A percentile compares a stretch with the other conserved stretches of the same genome.
phyloP scores from a whole-genome alignment of 1,140 invertebrate species.

The Elymnias hypermnestra region DNA sequence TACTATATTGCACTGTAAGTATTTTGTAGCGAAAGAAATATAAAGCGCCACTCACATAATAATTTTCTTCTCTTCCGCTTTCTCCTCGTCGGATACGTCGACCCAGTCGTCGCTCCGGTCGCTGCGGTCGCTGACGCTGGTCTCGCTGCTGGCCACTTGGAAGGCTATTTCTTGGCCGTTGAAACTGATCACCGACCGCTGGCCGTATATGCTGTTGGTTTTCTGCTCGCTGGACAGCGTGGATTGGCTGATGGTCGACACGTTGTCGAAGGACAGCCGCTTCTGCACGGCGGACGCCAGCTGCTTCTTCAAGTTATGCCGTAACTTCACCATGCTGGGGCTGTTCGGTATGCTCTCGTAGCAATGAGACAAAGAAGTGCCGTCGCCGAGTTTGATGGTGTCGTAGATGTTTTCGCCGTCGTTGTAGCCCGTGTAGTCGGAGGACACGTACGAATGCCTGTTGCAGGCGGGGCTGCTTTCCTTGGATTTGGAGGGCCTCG shows the following conservation, averaged over 20 bases:
- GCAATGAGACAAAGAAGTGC: slow-evolving; percentile 73
- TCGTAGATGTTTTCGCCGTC: slow-evolving; percentile 78
- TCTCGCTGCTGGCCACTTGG: slow-evolving; percentile 67
- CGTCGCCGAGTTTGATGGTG: slow-evolving; percentile 75
- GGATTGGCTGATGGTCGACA: slow-evolving; percentile 75
- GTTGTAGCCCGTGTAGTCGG: slow-evolving; percentile 61
- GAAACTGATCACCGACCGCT: slow-evolving; percentile 74
- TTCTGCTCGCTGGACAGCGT: slow-evolving; percentile 80
- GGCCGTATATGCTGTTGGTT: slow-evolving; percentile 81
- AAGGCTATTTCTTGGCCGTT: slow-evolving; percentile 69
- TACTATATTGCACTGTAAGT: slow-evolving; percentile 57
- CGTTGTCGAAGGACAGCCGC: slow-evolving; percentile 60
- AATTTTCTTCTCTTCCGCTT: slow-evolving; percentile 62
- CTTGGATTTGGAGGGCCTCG: slow-evolving; percentile 42
- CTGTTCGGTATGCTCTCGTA: slow-evolving; percentile 77
- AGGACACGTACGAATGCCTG: slow-evolving; percentile 54
- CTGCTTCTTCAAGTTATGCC: slow-evolving; percentile 55
- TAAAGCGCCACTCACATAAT: slow-evolving; percentile 57
- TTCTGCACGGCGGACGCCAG: slow-evolving; percentile 51
- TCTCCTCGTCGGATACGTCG: slow-evolving; percentile 79
- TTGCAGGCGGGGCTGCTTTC: slow-evolving; percentile 52
- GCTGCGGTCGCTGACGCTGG: slow-evolving; percentile 73
- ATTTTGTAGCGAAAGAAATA: not conserved
- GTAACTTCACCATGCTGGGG: slow-evolving; percentile 61
- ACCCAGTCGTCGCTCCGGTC: slow-evolving; percentile 82